Percentiles rank a stretch among this genome's conserved stretches.
These are phyloP conservation scores for Ruditapes philippinarum DNA, from an alignment of 1,140 invertebrate genomes.

Conservation along the genomic window DNA sequence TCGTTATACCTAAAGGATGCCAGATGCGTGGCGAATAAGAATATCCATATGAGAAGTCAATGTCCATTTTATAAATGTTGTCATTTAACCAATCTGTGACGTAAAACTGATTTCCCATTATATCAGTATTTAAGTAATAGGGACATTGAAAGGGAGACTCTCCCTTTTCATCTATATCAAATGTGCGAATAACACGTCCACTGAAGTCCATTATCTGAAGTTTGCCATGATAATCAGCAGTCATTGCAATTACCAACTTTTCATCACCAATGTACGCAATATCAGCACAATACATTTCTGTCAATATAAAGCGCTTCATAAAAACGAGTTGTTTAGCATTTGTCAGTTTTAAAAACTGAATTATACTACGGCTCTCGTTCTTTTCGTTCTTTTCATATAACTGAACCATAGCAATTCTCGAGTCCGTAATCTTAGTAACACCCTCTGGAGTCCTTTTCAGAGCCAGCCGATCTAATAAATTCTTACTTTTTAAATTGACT, in stretches of 20 bases:
- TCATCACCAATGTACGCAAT: not conserved
- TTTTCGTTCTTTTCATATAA: not conserved
- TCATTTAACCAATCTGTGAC: not conserved
- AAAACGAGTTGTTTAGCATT: not conserved
- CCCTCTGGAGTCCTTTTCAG: not conserved
- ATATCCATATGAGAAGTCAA: not conserved
- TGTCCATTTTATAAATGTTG: not conserved
- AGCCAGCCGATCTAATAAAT: not conserved
- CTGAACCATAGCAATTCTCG: not conserved
- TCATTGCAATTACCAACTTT: not conserved
- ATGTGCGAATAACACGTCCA: not conserved
- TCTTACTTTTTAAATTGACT: not conserved
- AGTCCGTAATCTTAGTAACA: not conserved
- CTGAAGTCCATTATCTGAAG: not conserved
- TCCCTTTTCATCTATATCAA: not conserved
- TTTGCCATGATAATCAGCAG: not conserved
- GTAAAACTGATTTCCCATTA: not conserved
- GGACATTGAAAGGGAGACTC: not conserved
- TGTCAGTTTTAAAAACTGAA: not conserved
- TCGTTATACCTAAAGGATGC: not conserved
- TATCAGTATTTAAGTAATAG: not conserved
- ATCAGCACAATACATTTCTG: not conserved
- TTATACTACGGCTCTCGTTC: not conserved
- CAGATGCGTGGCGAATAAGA: not conserved
- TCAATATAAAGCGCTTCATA: not conserved